These are phyloP conservation scores for human DNA, from an alignment of 2,113 vertebrate genomes.

Conservation along the genomic window DNA sequence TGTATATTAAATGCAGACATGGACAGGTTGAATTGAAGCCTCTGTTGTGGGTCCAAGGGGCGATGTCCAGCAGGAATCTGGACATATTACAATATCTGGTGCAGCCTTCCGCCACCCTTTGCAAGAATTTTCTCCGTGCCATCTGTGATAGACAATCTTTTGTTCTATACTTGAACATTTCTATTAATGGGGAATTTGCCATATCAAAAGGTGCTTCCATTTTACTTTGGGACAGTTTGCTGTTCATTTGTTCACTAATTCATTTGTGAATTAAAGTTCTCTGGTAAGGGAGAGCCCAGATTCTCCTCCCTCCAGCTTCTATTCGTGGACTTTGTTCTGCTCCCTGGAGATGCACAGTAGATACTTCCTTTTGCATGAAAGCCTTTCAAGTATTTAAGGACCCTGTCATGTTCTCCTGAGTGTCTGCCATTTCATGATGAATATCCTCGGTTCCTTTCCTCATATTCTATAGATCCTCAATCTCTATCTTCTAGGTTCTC, in stretches of 20 bases:
- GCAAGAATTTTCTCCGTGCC: background rate
- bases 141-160: too few species aligned
- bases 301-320: background rate
- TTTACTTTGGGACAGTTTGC: background rate
- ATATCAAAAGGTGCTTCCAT: background rate
- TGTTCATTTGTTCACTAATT: background rate
- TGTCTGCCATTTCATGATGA: background rate
- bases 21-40: background rate
- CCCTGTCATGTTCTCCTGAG: background rate
- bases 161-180: background rate
- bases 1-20: accelerated
- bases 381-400: background rate
- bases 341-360: background rate
- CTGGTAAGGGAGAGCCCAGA: background rate
- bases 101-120: accelerated
- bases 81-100: accelerated
- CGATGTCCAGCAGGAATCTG: background rate
- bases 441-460: background rate
- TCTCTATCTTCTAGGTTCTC: too few species aligned
- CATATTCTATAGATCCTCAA: accelerated
- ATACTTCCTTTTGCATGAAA: background rate
- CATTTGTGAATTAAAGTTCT: background rate
- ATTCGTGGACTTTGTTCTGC: background rate
- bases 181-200: background rate
- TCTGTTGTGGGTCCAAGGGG: background rate